These are phyloP conservation scores for Monoplex corrugatus DNA, from an alignment of 2,888 invertebrate genomes.

Conservation along the genomic window DNA sequence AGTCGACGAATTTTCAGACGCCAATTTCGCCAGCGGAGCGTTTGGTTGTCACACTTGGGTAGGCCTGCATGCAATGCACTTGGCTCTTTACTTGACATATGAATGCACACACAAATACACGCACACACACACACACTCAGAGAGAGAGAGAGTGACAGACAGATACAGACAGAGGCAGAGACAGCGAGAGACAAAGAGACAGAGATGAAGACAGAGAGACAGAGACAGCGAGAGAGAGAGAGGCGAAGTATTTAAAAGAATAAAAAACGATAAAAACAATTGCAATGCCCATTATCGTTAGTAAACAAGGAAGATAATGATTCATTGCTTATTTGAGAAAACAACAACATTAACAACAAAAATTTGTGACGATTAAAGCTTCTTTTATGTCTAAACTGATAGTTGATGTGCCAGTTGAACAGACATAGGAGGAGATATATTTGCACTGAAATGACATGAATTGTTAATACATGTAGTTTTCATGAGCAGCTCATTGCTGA, in stretches of 20 bases:
- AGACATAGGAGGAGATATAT: too few species aligned
- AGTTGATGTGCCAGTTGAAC: too few species aligned
- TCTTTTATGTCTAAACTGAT: background rate
- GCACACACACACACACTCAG: too few species aligned
- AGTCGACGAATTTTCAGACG: background rate
- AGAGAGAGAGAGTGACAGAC: background rate
- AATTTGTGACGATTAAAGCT: too few species aligned
- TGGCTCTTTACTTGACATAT: background rate
- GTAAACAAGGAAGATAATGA: too few species aligned
- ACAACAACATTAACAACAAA: background rate
- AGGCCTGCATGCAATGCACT: too few species aligned
- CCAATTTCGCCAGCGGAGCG: constrained; percentile 11
- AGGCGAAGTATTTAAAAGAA: too few species aligned
- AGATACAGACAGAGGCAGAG: background rate
- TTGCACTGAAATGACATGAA: constrained; percentile 3
- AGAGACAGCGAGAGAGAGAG: too few species aligned
- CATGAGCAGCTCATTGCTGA: background rate
- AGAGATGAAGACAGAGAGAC: too few species aligned
- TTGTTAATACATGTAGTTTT: background rate
- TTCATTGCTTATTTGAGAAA: background rate
- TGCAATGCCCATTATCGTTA: too few species aligned
- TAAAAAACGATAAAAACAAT: background rate
- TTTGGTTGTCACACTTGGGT: background rate
- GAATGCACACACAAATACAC: too few species aligned
- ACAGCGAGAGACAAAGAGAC: background rate